Base-by-base conservation (phyloP, 2,113 vertebrate genomes). In the Myotis davidii region DNA sequence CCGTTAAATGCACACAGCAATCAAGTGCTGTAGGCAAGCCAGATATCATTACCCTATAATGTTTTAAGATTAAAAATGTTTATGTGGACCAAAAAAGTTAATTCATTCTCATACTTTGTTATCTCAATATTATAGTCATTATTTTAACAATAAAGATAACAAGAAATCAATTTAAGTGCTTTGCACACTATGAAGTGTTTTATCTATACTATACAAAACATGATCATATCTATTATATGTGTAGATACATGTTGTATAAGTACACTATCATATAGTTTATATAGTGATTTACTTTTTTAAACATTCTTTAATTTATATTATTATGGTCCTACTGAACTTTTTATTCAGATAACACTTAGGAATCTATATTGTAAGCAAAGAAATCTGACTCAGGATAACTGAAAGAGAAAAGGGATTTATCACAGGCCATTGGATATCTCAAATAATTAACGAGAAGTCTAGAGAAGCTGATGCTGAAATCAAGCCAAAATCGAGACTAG, bases 51-150 rank as follows among this genome's bases (percentile, higher is more conserved):
- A 89, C n/a, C 52, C 48, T 74, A 82, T 45, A 76, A 25, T 45
- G 23, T 61, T 90, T 37, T 74, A 23, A 50, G 48, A 94, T 87
- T 95, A 10, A 88, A 84, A 92, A 87, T 73, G 45, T 88, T 88
- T 76, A 56, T 94, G 18, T 81, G 85, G 16, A 34, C 78, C 76
- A 77, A 14, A 90, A 85, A 79, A 79, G 42, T 82, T 90, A 90
- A 82, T 95, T 90, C 70, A 76, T 81, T 76, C 25, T 90, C 76
- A 69, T 90, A 52, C 52, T 94, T 90, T 81, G 69, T 91, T 89
- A 72, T 65, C 65, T 95, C 70, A 90, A 94, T 96, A 76, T 92
- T 72, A 90, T 95, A 87, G 72, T 73, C 87, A 92, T 74, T 78
- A 89, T 73, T 94, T 95, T 94, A 87, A 76, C 59, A 88, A 82